A percentile compares a stretch with the other conserved stretches of the same genome.
These are phyloP conservation scores for Ranitomeya imitator DNA, from an alignment of 2,113 vertebrate genomes.

Conservation along the genomic window DNA sequence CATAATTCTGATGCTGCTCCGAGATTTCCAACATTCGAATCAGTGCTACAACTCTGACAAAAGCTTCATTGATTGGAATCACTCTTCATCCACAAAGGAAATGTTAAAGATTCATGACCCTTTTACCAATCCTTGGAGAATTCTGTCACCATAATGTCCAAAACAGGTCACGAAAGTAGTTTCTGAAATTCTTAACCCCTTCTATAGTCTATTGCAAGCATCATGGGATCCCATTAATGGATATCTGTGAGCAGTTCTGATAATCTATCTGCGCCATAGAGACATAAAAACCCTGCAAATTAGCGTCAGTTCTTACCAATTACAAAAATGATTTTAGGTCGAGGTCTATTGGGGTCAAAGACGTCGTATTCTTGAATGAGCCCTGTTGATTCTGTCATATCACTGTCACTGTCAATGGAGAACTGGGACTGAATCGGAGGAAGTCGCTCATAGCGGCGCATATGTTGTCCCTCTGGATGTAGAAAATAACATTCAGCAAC, in stretches of 20 bases:
- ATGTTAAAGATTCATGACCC: too few species aligned
- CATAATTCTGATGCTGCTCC: too few species aligned
- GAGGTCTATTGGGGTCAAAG: slow-evolving; percentile 66
- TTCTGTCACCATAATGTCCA: too few species aligned
- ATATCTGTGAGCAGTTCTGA: too few species aligned
- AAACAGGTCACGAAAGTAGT: neutral
- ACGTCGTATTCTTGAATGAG: slow-evolving; percentile 73
- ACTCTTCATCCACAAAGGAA: too few species aligned
- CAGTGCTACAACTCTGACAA: too few species aligned
- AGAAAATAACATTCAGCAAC: neutral
- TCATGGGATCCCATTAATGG: too few species aligned
- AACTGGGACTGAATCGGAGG: slow-evolving; percentile 70
- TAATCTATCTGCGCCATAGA: too few species aligned
- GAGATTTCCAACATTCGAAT: too few species aligned
- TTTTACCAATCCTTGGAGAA: too few species aligned
- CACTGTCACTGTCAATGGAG: slow-evolving; percentile 75
- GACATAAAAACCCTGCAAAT: neutral
- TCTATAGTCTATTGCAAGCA: neutral
- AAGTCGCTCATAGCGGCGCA: slow-evolving; percentile 62
- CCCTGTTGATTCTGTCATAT: slow-evolving; percentile 71
- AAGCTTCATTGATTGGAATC: too few species aligned
- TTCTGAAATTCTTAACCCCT: too few species aligned
- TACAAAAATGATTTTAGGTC: slow-evolving; percentile 71
- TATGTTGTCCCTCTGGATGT: slow-evolving; percentile 55
- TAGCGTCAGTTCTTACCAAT: slow-evolving; percentile 64